Conservation (phyloP, 2,888 invertebrate genomes). For the Dasysyrphus albostriatus region DNA sequence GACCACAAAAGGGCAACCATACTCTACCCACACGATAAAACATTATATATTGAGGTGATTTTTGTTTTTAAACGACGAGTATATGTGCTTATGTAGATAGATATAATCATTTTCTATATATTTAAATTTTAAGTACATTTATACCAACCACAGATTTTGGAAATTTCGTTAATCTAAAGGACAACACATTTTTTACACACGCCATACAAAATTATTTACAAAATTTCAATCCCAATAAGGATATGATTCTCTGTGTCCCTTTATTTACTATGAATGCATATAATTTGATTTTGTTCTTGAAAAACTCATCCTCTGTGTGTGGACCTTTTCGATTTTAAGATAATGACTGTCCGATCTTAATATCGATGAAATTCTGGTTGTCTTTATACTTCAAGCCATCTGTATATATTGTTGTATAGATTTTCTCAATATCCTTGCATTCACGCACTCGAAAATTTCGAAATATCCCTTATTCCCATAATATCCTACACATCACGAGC, state of each 20-base stretch:
- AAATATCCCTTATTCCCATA: constrained; percentile 30
- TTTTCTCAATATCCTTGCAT: constrained; percentile 54
- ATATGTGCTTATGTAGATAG: background rate
- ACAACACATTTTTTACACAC: constrained; percentile 46
- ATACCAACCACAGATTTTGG: constrained; percentile 22
- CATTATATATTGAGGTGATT: constrained; percentile 8
- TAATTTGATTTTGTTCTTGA: constrained; percentile 1
- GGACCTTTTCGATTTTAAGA: background rate
- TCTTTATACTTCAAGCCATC: constrained; percentile 22
- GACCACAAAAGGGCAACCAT: constrained; percentile 56
- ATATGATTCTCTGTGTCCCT: background rate
- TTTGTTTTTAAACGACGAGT: background rate
- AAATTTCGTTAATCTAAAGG: constrained; percentile 1
- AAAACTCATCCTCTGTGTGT: background rate
- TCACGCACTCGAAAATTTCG: constrained; percentile 49
- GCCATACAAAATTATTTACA: constrained; percentile 37
- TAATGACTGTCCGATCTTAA: background rate
- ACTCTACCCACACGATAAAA: background rate
- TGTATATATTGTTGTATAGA: constrained; percentile 8
- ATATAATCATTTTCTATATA: background rate
- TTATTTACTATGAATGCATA: constrained; percentile 1
- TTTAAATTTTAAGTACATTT: constrained; percentile 1
- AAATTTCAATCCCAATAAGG: constrained; percentile 17
- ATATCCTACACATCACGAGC: constrained; percentile 18
- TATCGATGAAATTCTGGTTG: constrained; percentile 42